Conservation (phyloP, 2,888 invertebrate genomes). For the Lasioglossum marginatum region DNA sequence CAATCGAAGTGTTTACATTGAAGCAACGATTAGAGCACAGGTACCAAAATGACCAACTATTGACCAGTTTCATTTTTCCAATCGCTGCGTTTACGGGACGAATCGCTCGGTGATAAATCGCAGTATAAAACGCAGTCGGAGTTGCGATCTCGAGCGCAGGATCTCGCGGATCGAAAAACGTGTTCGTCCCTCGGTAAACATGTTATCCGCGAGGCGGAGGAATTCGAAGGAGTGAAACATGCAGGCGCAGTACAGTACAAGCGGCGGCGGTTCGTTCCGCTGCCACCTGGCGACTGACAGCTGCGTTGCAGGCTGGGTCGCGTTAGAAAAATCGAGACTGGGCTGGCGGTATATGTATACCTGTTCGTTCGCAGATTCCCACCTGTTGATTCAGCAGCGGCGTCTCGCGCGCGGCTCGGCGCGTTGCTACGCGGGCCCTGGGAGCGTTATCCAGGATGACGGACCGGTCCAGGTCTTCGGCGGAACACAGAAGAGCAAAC, state of each 20-base stretch:
- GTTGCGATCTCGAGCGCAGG: background rate
- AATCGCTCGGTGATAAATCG: background rate
- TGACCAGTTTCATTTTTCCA: too few species aligned
- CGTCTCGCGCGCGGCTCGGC: constrained; percentile 49
- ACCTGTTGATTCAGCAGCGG: constrained; percentile 79
- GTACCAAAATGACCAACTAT: too few species aligned
- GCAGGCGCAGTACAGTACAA: background rate
- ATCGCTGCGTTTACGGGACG: too few species aligned
- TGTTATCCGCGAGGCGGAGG: constrained; percentile 22
- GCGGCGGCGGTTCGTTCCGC: background rate
- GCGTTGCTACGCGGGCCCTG: constrained; percentile 60
- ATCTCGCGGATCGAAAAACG: constrained; percentile 1
- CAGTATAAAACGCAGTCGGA: background rate
- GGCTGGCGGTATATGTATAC: constrained; percentile 59
- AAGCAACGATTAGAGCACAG: too few species aligned
- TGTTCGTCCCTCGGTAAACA: background rate
- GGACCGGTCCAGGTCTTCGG: constrained; percentile 37
- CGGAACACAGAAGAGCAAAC: constrained; percentile 29
- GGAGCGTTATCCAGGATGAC: constrained; percentile 59
- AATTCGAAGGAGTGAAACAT: constrained; percentile 13
- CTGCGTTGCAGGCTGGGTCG: constrained; percentile 36
- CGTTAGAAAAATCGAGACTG: constrained; percentile 41
- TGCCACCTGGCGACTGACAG: constrained; percentile 53
- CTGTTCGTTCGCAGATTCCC: constrained; percentile 77
- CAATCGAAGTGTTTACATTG: too few species aligned